Conservation (phyloP, 2,797 vertebrate species). For the Clarias fuscus region DNA sequence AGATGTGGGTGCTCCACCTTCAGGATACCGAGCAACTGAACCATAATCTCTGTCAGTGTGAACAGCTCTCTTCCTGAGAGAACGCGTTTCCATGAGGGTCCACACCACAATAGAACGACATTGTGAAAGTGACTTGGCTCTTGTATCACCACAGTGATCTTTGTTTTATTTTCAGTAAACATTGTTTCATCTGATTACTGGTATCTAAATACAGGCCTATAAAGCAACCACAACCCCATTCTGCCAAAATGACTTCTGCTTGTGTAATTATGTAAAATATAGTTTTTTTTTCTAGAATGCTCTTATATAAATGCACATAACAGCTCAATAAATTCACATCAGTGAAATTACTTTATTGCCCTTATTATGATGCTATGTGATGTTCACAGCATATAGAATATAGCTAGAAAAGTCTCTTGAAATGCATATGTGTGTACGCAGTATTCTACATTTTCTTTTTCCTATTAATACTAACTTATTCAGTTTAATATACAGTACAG, state of each 20-base stretch:
- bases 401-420: neutral
- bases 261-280: neutral
- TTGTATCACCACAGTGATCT: neutral
- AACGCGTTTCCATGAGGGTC: neutral
- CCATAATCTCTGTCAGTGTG: neutral
- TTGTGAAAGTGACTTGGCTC: neutral
- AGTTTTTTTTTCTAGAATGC: neutral
- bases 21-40: neutral
- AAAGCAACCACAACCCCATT: neutral
- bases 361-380: neutral
- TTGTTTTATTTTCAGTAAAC: neutral
- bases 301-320: neutral
- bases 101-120: neutral
- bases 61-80: neutral
- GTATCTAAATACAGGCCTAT: neutral
- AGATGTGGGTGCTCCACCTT: neutral
- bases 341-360: neutral
- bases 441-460: neutral
- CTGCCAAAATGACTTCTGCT: neutral
- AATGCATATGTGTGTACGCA: neutral
- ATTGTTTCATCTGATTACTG: slow-evolving; percentile 2
- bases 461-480: neutral
- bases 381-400: neutral
- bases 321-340: neutral
- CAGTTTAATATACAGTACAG: neutral